Conservation (phyloP, 2,888 invertebrate species). For the Fragum sueziense region DNA sequence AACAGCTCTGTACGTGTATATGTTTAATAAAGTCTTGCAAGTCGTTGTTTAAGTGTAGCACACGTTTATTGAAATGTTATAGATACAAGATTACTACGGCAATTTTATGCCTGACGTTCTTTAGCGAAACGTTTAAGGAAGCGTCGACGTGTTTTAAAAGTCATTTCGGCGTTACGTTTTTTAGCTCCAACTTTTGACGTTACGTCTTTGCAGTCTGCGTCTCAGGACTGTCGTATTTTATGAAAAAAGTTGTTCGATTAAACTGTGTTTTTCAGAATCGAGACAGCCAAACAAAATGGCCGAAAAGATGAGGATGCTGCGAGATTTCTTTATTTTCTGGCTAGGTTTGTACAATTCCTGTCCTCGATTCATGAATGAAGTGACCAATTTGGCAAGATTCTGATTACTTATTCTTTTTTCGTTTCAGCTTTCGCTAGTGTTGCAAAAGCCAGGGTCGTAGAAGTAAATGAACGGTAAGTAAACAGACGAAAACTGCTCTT, state of each 20-base stretch:
- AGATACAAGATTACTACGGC: no score
- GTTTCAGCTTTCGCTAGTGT: constrained; percentile 52
- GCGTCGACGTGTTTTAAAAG: not conserved
- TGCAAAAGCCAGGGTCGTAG: constrained; percentile 87
- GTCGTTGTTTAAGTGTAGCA: no score
- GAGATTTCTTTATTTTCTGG: not conserved
- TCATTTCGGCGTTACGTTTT: no score
- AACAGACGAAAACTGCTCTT: not conserved
- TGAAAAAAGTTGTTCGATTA: not conserved
- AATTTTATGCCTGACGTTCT: no score
- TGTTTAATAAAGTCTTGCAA: no score
- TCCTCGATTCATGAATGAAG: not conserved
- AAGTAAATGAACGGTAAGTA: constrained; percentile 87
- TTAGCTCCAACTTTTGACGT: no score
- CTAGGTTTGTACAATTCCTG: not conserved
- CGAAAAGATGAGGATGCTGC: constrained; percentile 33
- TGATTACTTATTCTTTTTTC: not conserved
- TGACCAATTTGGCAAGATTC: not conserved
- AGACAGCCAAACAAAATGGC: constrained; percentile 31
- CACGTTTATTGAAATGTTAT: no score
- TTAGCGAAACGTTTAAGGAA: not conserved
- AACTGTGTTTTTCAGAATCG: not conserved
- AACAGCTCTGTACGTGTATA: no score
- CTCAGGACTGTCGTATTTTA: not conserved
- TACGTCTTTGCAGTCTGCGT: no score